Percentiles rank a stretch among this genome's conserved stretches.
Evolutionary conservation across 64 coral and sea anemone species (phyloP).

Genomic region (Stichodactyla helianthus): DNA sequence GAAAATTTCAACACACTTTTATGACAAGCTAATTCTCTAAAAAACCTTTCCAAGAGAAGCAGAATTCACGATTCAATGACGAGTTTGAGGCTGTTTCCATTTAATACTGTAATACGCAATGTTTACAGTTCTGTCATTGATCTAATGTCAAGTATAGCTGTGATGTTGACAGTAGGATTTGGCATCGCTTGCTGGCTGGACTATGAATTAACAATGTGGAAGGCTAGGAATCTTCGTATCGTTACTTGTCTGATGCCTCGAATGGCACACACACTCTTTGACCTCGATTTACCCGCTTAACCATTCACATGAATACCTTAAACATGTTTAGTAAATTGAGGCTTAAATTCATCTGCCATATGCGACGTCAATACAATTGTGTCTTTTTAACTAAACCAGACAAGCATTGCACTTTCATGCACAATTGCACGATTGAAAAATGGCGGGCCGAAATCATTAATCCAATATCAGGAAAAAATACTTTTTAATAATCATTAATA

Average conservation of each 20-base stretch:
- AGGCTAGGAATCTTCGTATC: background rate
- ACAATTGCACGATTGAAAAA: background rate
- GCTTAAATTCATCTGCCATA: background rate
- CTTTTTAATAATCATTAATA: background rate
- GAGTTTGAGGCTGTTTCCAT: background rate
- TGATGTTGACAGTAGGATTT: conserved; percentile 5
- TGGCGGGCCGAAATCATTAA: background rate
- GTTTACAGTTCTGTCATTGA: background rate
- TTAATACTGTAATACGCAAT: background rate
- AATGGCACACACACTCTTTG: background rate
- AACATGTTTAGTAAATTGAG: background rate
- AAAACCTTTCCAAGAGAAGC: background rate
- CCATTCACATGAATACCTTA: conserved; percentile 7
- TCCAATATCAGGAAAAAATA: background rate
- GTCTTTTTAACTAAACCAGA: too few relatives aligned
- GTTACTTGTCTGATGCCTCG: background rate
- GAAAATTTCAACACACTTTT: background rate
- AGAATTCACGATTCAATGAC: background rate
- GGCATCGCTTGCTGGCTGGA: background rate
- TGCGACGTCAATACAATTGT: background rate
- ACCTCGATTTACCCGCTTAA: background rate
- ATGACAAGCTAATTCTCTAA: background rate
- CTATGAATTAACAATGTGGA: background rate
- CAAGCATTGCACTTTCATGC: background rate
- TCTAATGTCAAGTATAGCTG: background rate